Percentiles rank a stretch among this genome's conserved stretches.
These are phyloP conservation scores for Ahaetulla prasina DNA, from an alignment of 2,113 vertebrate genomes.

Conservation along the genomic window DNA sequence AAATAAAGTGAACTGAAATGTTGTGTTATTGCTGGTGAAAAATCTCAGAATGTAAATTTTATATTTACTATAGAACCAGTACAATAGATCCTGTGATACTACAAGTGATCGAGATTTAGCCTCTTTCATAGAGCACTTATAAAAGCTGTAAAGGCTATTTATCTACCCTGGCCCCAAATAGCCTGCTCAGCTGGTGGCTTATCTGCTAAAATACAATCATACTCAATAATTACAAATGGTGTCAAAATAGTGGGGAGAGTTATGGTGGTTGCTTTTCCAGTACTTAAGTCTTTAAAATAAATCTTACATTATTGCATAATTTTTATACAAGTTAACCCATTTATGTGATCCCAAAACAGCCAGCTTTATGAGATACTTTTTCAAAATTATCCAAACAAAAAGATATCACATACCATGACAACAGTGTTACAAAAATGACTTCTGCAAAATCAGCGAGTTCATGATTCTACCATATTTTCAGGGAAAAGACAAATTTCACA, in stretches of 20 bases:
- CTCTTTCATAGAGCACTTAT: neutral
- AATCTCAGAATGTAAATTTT: slow-evolving; percentile 24
- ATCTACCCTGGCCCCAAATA: neutral
- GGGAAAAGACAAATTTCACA: neutral
- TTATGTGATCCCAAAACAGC: slow-evolving; percentile 17
- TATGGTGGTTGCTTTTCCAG: neutral
- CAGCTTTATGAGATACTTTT: neutral
- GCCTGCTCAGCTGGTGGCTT: slow-evolving; percentile 5
- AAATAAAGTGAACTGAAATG: neutral
- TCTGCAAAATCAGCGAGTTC: neutral
- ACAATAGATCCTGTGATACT: neutral
- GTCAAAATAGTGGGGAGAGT: neutral
- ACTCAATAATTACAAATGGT: neutral
- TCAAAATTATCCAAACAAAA: neutral
- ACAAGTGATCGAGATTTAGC: neutral
- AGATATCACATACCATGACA: neutral
- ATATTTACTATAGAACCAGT: slow-evolving; percentile 17
- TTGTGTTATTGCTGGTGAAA: slow-evolving; percentile 21
- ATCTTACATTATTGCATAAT: neutral
- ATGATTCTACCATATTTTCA: slow-evolving; percentile 10
- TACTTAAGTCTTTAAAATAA: neutral
- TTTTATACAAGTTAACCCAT: slow-evolving; percentile 24
- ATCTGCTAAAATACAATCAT: slow-evolving; percentile 1
- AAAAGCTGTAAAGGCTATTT: neutral
- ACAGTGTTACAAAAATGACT: slow-evolving; percentile 8